Conservation (phyloP, 2,888 invertebrate species). For the Phoenoteleia sp. region DNA sequence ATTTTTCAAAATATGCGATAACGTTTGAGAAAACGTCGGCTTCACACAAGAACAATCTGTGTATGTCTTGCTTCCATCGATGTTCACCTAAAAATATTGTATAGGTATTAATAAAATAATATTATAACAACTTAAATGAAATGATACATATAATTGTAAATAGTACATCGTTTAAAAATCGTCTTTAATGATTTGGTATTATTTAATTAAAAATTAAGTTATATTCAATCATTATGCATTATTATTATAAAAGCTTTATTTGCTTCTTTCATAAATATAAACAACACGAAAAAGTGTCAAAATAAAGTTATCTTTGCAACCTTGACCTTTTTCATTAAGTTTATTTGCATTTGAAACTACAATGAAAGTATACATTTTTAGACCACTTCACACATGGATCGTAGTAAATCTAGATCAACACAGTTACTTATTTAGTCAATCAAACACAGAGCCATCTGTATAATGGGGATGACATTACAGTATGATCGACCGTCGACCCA, state of each 20-base stretch:
- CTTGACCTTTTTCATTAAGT: slow-evolving; percentile 35
- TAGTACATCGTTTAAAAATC: no score
- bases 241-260: no score
- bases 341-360: slow-evolving; percentile 1
- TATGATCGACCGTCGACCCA: slow-evolving; percentile 54
- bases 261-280: no score
- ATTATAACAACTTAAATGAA: no score
- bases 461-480: slow-evolving; percentile 17
- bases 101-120: background rate
- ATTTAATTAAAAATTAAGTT: background rate
- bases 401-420: slow-evolving; percentile 41
- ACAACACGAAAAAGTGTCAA: background rate
- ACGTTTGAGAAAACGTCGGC: slow-evolving; percentile 74
- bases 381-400: slow-evolving; percentile 10
- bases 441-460: slow-evolving; percentile 36
- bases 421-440: slow-evolving; percentile 42
- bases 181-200: no score
- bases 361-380: slow-evolving; percentile 24
- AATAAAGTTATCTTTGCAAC: background rate
- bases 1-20: slow-evolving; percentile 71
- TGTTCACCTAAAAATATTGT: slow-evolving; percentile 77
- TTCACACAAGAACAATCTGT: slow-evolving; percentile 87
- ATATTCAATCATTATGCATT: no score
- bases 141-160: no score
- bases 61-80: slow-evolving; percentile 82